Conservation (phyloP, 1,140 invertebrate genomes). For the Drosophila sproati region DNA sequence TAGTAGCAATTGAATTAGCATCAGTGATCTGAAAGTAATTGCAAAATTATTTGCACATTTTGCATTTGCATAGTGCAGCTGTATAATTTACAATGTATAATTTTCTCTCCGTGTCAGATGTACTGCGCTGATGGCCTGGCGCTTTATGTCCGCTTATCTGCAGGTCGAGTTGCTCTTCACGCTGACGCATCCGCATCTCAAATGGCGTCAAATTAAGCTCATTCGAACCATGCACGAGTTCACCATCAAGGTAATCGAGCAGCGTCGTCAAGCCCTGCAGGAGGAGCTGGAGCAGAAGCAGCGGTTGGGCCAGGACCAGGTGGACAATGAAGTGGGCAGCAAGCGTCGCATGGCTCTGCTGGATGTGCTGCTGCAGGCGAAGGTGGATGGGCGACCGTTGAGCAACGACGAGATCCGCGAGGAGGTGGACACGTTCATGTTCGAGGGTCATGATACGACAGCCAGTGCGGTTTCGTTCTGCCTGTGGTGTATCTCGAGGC, state of each 20-base stretch:
- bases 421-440: slow-evolving; percentile 90
- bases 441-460: slow-evolving; percentile 85
- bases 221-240: slow-evolving; percentile 89
- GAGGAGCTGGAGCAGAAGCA: slow-evolving; percentile 13
- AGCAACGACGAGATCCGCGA: slow-evolving; percentile 88
- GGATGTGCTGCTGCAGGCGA: slow-evolving; percentile 88
- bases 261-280: slow-evolving; percentile 71
- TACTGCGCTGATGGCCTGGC: slow-evolving; percentile 62
- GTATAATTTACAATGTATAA: background rate
- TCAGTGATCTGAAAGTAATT: too few relatives aligned
- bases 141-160: slow-evolving; percentile 60
- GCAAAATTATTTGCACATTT: too few relatives aligned
- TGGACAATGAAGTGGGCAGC: slow-evolving; percentile 57
- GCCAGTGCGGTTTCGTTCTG: slow-evolving; percentile 69
- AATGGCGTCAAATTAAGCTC: slow-evolving; percentile 85
- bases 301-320: background rate
- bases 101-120: slow-evolving; percentile 34
- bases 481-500: slow-evolving; percentile 55
- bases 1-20: too few relatives aligned
- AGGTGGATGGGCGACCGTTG: slow-evolving; percentile 85
- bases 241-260: slow-evolving; percentile 86
- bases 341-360: slow-evolving; percentile 88
- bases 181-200: slow-evolving; percentile 72
- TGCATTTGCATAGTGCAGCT: background rate
- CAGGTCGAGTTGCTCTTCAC: slow-evolving; percentile 69